A percentile compares a stretch with the other conserved stretches of the same genome.
These are phyloP conservation scores for Drosophila aldrichi DNA, from an alignment of 2,888 invertebrate species.

Conservation along the genomic window DNA sequence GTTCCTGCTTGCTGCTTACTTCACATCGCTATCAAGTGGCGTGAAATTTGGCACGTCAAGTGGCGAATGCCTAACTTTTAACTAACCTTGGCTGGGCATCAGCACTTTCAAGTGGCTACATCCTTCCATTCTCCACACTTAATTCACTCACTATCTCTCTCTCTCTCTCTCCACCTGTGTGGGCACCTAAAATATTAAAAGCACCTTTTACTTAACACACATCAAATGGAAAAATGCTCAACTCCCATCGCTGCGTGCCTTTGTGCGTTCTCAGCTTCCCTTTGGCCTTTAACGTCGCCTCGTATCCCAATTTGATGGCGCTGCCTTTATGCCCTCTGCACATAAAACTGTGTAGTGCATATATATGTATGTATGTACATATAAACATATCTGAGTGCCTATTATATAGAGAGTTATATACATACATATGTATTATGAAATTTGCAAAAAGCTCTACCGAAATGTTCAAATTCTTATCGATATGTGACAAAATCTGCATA, in stretches of 20 bases:
- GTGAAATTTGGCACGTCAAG: conserved; percentile 75
- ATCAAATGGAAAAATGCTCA: conserved; percentile 62
- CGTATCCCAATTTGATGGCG: conserved; percentile 42
- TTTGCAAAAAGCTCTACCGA: not conserved
- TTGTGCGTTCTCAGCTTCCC: conserved; percentile 11
- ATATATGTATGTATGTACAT: not conserved
- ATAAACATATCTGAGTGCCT: not conserved
- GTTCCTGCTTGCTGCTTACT: not conserved
- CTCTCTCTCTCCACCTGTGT: not conserved
- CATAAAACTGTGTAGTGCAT: conserved; percentile 13
- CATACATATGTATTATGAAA: not conserved
- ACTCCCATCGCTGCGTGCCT: conserved; percentile 32
- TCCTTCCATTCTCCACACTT: conserved; percentile 17
- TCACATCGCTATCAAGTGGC: conserved; percentile 62
- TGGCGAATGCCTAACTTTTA: conserved; percentile 59
- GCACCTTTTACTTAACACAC: conserved; percentile 63
- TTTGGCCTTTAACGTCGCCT: conserved; percentile 27
- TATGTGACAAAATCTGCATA: not conserved
- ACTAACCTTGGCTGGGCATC: conserved; percentile 59
- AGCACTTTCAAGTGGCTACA: conserved; percentile 37
- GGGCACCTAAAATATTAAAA: conserved; percentile 68
- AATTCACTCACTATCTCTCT: conserved; percentile 1
- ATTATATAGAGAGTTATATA: not conserved
- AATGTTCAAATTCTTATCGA: not conserved
- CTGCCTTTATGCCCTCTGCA: conserved; percentile 20